Base-by-base conservation (phyloP, 2,888 invertebrate species). In the Ennomos quercinarius region DNA sequence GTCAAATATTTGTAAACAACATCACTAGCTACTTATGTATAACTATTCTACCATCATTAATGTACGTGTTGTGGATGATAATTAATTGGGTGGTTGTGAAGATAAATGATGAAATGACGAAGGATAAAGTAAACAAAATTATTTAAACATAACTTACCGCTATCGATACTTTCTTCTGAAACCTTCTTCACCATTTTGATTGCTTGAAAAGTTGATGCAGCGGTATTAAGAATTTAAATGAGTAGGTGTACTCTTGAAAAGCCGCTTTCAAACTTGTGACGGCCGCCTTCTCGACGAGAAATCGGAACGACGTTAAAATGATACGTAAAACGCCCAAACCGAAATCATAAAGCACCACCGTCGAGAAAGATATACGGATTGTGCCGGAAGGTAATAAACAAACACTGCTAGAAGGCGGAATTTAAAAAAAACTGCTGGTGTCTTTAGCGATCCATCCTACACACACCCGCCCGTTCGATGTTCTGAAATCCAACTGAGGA, bases 381-480 rank as follows among this genome's bases (percentile, higher is more conserved):
- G 80, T 89, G 86, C 83, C 87, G 81, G 86, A 91, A 89, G 84
- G 87, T 87, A 86, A 86, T 87, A 87, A 88, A 91, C 88, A 91
- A 91, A 91, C 91, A 91, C 91, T 91, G 84, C 66, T 88, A 88
- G 90, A 91, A 91, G 91, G 87, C 93, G 93, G 90, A 91, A 89
- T 93, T 27, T 85, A 91, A 94, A 94, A 70, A 94, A 93, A 91
- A 93, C 93, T 93, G 92, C 91, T 93, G 93, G 87, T 94, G 91
- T 88, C 81, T 74, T 85, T 91, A 92, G 80, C 91, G 90, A 89
- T 91, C 92, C 92, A 92, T 92, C 78, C 91, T 89, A 88, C 77
- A 90, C 91, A 91, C 91, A 91, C 92, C 92, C 91, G 91, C 87
- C 92, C 91, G 83, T 89, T 81, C 80, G 92, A 91, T 92, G 92